phyloP scores from a whole-genome alignment of 1,140 invertebrate genomes.

The Diorhabda sublineata region DNA sequence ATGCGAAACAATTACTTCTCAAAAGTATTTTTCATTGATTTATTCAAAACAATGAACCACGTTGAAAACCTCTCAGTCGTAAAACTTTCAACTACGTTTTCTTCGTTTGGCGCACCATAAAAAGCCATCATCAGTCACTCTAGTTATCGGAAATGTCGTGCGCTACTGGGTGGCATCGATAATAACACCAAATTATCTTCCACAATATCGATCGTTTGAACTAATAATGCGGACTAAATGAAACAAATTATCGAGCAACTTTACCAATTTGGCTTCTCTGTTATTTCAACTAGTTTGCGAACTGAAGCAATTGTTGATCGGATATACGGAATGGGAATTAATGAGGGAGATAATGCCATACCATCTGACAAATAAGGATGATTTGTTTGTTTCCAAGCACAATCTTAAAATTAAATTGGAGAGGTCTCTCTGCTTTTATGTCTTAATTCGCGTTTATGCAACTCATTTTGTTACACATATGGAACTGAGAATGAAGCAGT shows the following conservation, averaged over 20 bases:
- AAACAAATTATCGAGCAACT: slow-evolving; percentile 30
- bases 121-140: slow-evolving; percentile 19
- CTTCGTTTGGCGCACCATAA: slow-evolving; percentile 16
- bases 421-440: not conserved
- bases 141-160: slow-evolving; percentile 27
- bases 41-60: too few relatives aligned
- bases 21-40: too few relatives aligned
- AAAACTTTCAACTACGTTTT: not conserved
- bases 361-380: slow-evolving; percentile 1
- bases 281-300: slow-evolving; percentile 27
- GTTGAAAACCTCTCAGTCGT: too few relatives aligned
- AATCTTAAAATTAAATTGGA: not conserved
- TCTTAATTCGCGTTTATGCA: slow-evolving; percentile 1
- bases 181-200: slow-evolving; percentile 31
- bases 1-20: too few relatives aligned
- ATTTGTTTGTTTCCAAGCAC: not conserved
- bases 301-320: not conserved
- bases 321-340: slow-evolving; percentile 1
- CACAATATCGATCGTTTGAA: slow-evolving; percentile 30
- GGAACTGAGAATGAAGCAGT: not conserved
- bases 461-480: slow-evolving; percentile 1
- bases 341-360: slow-evolving; percentile 2
- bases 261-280: slow-evolving; percentile 31
- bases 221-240: slow-evolving; percentile 33
- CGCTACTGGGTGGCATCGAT: slow-evolving; percentile 32